Conservation (phyloP, 2,888 invertebrate genomes). For the Laspeyria flexula region DNA sequence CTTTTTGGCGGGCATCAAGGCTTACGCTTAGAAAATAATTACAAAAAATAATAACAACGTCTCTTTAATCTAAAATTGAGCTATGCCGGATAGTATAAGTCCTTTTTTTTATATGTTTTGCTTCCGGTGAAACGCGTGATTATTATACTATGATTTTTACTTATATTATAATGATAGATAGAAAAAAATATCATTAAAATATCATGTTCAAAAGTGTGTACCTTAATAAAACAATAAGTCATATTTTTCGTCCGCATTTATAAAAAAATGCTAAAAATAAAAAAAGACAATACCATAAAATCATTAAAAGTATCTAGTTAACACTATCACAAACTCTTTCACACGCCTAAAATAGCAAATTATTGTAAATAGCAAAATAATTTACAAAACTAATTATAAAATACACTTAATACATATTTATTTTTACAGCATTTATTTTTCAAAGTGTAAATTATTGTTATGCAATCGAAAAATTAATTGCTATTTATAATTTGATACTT, state of each 20-base stretch:
- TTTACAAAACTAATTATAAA: no score
- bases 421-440: no score
- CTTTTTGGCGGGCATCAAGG: slow-evolving; percentile 58
- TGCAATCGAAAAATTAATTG: no score
- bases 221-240: slow-evolving; percentile 24
- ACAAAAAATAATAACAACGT: slow-evolving; percentile 61
- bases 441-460: no score
- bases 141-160: slow-evolving; percentile 33
- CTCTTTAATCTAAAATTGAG: slow-evolving; percentile 75
- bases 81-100: slow-evolving; percentile 76
- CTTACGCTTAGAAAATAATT: slow-evolving; percentile 60
- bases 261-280: slow-evolving; percentile 1
- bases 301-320: slow-evolving; percentile 20
- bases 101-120: slow-evolving; percentile 55
- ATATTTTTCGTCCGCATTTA: slow-evolving; percentile 21
- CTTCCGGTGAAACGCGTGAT: slow-evolving; percentile 59
- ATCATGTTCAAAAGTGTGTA: slow-evolving; percentile 41
- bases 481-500: neutral
- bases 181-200: slow-evolving; percentile 35
- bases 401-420: no score
- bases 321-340: slow-evolving; percentile 17
- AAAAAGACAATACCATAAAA: slow-evolving; percentile 19
- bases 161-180: slow-evolving; percentile 39
- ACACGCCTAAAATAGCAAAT: slow-evolving; percentile 34
- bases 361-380: slow-evolving; percentile 32